Evolutionary conservation across 64 coral and sea anemone species (phyloP).

Genomic region (Actinia equina): DNA sequence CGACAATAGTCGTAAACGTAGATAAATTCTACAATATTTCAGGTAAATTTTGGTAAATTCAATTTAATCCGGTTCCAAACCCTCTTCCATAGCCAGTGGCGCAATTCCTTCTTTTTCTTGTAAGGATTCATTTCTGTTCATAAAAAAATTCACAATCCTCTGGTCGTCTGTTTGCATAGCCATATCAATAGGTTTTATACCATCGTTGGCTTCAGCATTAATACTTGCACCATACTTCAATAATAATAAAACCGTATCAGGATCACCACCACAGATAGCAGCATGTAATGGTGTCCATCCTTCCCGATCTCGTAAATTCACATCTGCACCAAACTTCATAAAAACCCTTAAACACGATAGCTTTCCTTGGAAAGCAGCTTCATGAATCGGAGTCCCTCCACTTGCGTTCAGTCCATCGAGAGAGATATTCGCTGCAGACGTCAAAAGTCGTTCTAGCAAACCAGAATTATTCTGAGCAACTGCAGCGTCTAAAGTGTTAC

Average conservation of each 20-base stretch:
- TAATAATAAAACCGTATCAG: constrained; percentile 54
- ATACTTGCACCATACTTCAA: constrained; percentile 56
- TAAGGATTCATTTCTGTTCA: background rate
- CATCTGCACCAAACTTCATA: constrained; percentile 64
- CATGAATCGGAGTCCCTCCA: constrained; percentile 82
- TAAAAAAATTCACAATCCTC: constrained; percentile 38
- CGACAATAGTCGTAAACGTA: no score
- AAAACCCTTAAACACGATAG: constrained; percentile 69
- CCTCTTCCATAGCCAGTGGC: constrained; percentile 13
- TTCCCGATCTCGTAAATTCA: constrained; percentile 70
- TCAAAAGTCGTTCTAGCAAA: constrained; percentile 60
- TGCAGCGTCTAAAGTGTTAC: constrained; percentile 71
- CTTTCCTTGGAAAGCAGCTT: constrained; percentile 88
- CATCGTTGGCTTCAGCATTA: constrained; percentile 50
- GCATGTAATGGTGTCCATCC: constrained; percentile 89
- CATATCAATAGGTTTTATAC: constrained; percentile 68
- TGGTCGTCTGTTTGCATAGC: constrained; percentile 57
- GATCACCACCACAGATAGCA: constrained; percentile 79
- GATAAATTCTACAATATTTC: no score
- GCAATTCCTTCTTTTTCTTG: constrained; percentile 6
- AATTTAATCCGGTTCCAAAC: background rate
- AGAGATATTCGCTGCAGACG: constrained; percentile 45
- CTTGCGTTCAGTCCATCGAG: constrained; percentile 61
- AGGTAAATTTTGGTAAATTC: background rate
- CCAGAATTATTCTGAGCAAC: constrained; percentile 64